Conservation (phyloP, 2,113 vertebrate genomes). For the Ranitomeya imitator region DNA sequence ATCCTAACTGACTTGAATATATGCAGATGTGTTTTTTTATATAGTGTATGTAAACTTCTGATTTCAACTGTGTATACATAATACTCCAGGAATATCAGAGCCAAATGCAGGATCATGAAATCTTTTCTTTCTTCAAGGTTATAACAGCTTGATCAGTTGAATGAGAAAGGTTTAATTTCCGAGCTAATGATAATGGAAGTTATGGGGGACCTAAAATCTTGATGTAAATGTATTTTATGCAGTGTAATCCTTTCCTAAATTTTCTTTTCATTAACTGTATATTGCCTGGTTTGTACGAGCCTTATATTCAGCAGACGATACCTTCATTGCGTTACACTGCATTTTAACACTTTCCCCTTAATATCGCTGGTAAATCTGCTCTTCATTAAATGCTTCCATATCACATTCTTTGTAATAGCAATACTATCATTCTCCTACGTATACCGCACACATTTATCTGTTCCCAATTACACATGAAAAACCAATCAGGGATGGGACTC, state of each 20-base stretch:
- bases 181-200: slow-evolving; percentile 3
- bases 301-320: background rate
- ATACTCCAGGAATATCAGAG: too few relatives aligned
- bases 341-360: slow-evolving; percentile 41
- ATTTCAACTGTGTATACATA: too few relatives aligned
- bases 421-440: slow-evolving; percentile 36
- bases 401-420: slow-evolving; percentile 44
- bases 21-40: too few relatives aligned
- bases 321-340: background rate
- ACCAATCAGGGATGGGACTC: slow-evolving; percentile 41
- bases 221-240: slow-evolving; percentile 19
- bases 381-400: slow-evolving; percentile 44
- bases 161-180: background rate
- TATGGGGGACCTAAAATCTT: background rate
- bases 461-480: slow-evolving; percentile 48
- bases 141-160: background rate
- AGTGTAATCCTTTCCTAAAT: slow-evolving; percentile 18
- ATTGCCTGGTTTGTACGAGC: slow-evolving; percentile 9
- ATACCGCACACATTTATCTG: slow-evolving; percentile 18
- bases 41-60: too few relatives aligned
- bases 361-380: slow-evolving; percentile 38
- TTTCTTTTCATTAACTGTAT: slow-evolving; percentile 32
- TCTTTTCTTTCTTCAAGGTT: background rate
- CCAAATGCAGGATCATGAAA: too few relatives aligned
- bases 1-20: too few relatives aligned